Evolutionary conservation across 2,888 invertebrate genomes (phyloP), one percentile per base, ranked within the genome.

Genomic region (Cyclophora punctaria): DNA sequence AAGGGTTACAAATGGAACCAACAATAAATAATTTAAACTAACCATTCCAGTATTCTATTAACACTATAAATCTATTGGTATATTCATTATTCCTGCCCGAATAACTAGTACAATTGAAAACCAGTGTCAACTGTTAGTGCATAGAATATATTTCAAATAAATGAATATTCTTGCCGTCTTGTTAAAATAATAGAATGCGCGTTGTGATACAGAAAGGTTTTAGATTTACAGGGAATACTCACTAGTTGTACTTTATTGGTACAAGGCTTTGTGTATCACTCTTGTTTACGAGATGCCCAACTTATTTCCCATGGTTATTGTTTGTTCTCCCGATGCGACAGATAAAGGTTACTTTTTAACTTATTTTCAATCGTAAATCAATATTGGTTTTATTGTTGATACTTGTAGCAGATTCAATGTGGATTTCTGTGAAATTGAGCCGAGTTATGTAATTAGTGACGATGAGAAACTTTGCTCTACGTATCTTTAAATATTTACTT

Each of bases 231-330:
- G 37, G 69, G 65, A 69, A 75, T 20, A 73, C 70, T 73, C 71
- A 75, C 76, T 63, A 71, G 67, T 70, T 77, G 80, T 76, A 75
- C 75, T 81, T 79, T 80, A 82, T 81, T 78, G 74, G 72, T 67
- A 68, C 69, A 70, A 68, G 73, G 70, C 68, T 63, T 69, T 71
- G 71, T 81, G 80, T 79, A 83, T 81, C 82, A 78, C 72, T 70
- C 75, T 73, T 69, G 71, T 83, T 83, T 80, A 82, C 80, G 83
- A 80, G 71, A 71, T 71, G 69, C 71, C 69, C 73, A 75, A 76
- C 80, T 78, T 81, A 81, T 83, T 79, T 76, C 70, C 73, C 55
- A 52, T 52, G 58, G 60, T 51, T 57, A 53, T 51, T 48, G 59
- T 52, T 51, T 51, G 52, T 53, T 53, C 50, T 51, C 48, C 50